phyloP scores from a whole-genome alignment of 2,888 invertebrate species.

The Cryptophagus acutangulus region DNA sequence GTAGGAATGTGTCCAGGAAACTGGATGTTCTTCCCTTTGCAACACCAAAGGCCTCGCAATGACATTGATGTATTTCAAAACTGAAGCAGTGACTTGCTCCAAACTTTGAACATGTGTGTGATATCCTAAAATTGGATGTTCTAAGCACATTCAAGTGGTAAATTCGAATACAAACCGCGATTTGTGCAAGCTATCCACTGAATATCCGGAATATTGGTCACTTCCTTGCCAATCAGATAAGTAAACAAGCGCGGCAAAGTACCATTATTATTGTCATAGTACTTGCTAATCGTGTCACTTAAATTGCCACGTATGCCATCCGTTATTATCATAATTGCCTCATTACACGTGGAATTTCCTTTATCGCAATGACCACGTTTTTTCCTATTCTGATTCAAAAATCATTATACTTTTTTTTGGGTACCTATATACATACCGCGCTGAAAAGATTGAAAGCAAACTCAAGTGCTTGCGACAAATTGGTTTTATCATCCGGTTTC shows the following conservation, averaged over 20 bases:
- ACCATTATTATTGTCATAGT: conserved; percentile 68
- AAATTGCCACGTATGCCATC: conserved; percentile 89
- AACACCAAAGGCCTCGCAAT: conserved; percentile 81
- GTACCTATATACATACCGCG: conserved; percentile 52
- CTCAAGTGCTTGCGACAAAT: conserved; percentile 75
- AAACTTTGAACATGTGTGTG: conserved; percentile 91
- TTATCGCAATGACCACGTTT: conserved; percentile 53
- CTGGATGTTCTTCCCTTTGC: conserved; percentile 68
- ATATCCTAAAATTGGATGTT: conserved; percentile 60
- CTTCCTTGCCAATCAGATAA: conserved; percentile 91
- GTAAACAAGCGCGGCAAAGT: conserved; percentile 89
- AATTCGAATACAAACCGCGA: conserved; percentile 57
- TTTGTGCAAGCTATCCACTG: conserved; percentile 94
- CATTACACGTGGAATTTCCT: conserved; percentile 68
- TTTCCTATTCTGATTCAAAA: conserved; percentile 26
- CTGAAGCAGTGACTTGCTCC: conserved; percentile 94
- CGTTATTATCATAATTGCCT: conserved; percentile 93
- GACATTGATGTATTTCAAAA: conserved; percentile 92
- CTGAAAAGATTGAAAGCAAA: conserved; percentile 79
- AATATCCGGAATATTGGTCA: conserved; percentile 82
- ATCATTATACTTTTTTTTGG: not conserved
- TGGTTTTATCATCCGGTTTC: conserved; percentile 73
- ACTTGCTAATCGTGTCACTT: conserved; percentile 75
- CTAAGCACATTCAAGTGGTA: conserved; percentile 3
- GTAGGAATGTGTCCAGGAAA: conserved; percentile 94